Conservation (phyloP, 2,888 invertebrate genomes). For the Lasioglossum malachurum region DNA sequence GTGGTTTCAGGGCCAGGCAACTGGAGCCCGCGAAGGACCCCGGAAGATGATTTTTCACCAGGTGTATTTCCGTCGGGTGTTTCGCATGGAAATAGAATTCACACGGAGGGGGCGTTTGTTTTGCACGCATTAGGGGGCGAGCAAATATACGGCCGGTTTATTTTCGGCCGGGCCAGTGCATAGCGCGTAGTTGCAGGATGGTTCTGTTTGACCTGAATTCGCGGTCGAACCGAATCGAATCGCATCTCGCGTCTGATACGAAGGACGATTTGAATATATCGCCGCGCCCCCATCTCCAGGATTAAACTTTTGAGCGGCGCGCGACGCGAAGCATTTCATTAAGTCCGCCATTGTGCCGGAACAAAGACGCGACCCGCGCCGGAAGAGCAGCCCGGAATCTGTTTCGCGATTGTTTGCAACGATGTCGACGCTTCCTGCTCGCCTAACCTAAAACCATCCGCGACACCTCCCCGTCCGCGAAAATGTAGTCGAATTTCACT, state of each 20-base stretch:
- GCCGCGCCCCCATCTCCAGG: neutral
- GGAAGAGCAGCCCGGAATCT: neutral
- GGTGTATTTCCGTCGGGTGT: neutral
- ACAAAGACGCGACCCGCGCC: conserved; percentile 9
- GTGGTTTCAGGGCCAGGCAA: neutral
- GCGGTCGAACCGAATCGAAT: conserved; percentile 11
- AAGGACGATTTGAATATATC: conserved; percentile 24
- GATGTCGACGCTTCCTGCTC: neutral
- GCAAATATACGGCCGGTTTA: conserved; percentile 51
- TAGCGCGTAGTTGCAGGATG: conserved; percentile 43
- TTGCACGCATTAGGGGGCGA: conserved; percentile 45
- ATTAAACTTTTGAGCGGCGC: neutral
- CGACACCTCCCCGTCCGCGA: neutral
- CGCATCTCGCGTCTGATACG: conserved; percentile 7
- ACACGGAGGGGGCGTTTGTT: conserved; percentile 35
- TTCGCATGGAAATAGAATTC: conserved; percentile 12
- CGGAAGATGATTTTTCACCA: conserved; percentile 4
- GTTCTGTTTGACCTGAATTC: conserved; percentile 51
- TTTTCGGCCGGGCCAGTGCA: conserved; percentile 44
- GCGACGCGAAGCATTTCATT: neutral
- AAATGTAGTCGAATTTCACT: neutral
- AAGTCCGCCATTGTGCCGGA: conserved; percentile 10
- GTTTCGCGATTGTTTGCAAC: conserved; percentile 47
- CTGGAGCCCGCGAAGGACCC: neutral
- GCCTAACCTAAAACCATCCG: conserved; percentile 19